Evolutionary conservation across 2,113 vertebrate genomes (phyloP), one percentile per base, ranked within the genome.

Genomic region (Austrofundulus limnaeus): DNA sequence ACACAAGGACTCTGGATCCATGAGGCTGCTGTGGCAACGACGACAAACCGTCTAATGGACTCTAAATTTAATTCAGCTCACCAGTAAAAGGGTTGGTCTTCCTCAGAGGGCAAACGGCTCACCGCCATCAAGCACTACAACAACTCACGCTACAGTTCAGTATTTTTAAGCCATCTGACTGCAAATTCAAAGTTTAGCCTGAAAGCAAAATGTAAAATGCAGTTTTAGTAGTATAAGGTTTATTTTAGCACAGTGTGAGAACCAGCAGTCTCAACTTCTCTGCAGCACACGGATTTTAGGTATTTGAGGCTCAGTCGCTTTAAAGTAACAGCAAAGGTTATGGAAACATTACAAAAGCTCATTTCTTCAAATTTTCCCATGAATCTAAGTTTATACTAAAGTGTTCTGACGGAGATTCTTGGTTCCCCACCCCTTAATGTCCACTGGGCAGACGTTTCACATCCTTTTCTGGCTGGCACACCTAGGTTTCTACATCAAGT

Each of bases 41-140:
- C 63, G 69, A 66, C 48, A 75, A 80, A 66, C 48, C 28, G 42
- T 66, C 70, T 89, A 90, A 90, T 85, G 80, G 85, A 84, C 72
- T 86, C 59, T 68, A 77, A 90, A 89, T 83, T 77, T 25, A 81
- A 90, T 91, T 82, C 61, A 70, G 52, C 71, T 61, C 69, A 74
- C 24, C 51, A 62, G 47, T 62, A 42, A 49, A 72, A 20, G 20
- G 61, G 49, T 1, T 16, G 41, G 56, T 19, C 20, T 70, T 61
- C 70, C 25, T 75, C 55, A 65, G n/a, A 68, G 68, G 60, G 16
- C 42, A 57, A 28, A 55, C 14, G 47, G 19, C 52, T 66, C 19
- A 21, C 52, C 16, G 42, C 47, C 70, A 39, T 15, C 56, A 2
- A 43, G 28, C 21, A 34, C 20, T 39, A 63, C 28, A 48, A 49